Base-by-base conservation (phyloP, 1,140 invertebrate species). In the Drosophila athabasca region DNA sequence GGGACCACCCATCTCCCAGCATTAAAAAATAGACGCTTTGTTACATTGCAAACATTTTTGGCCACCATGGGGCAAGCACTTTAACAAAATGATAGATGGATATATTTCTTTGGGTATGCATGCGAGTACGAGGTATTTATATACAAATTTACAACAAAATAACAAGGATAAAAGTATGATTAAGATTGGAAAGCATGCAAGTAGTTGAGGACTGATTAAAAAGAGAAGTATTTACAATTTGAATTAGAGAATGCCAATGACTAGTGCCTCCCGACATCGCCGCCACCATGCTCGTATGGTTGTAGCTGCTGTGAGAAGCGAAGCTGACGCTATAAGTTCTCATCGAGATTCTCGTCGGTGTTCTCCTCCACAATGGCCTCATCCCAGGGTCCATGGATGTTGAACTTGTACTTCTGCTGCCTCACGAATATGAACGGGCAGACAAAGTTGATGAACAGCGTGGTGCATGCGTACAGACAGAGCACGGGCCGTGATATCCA, bases 321-420 rank as follows among this genome's bases (percentile, higher is more conserved):
- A 15, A 88, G 88, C 52, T 90, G 78, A 0, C 65, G 70, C 83
- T 90, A 91, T 90, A 90, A 91, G 50, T 89, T 91, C 9, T 76
- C 62, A 54, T 91, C 87, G 45, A 91, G 73, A 57, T 88, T 90
- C 57, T 79, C 58, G n/a, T 91, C 90, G 6, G 74, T 85, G 65
- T 90, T 90, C 92, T 94, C 94, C 78, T 94, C 92, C 22, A 95
- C 94, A 62, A 96, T 93, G 44, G 97, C 97, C 91, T 98, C 97
- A 93, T 98, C 98, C 97, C 98, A 99, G 5, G 97, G 97, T 1
- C 98, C 98, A 92, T 98, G 96, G 77, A 98, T 98, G 92, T 98
- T 98, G 92, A 97, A 95, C 93, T 99, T 99, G 84, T 96, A 95
- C 48, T 93, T 95, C 81, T 98, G 97, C 92, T 96, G 96, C 57